Base-by-base conservation (phyloP, 2,888 invertebrate genomes). In the Coelopa pilipes region DNA sequence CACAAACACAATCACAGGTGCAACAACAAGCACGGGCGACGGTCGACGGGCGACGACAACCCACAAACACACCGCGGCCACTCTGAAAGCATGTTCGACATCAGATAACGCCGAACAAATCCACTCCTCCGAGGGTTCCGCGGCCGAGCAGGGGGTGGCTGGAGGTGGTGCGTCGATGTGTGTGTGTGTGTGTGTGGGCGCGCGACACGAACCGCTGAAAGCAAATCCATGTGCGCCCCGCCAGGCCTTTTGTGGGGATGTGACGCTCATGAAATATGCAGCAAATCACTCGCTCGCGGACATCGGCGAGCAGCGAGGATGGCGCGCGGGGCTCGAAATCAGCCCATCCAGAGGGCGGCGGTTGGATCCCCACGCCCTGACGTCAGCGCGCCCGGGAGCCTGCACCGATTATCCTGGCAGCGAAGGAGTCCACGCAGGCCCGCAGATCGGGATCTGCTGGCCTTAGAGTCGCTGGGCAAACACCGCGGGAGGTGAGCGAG, bases 211-310 rank as follows among this genome's bases (percentile, higher is more conserved):
- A 45, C 24, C 9, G 19, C 60, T 72, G 72, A 72, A 72, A 72
- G 72, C 72, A 72, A 72, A 72, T 67, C 19, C 72, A 60, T 72
- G 72, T 72, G 72, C 66, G 50, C 34, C 49, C 59, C 21, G 47
- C 55, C 57, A 53, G 57, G 47, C 63, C 21, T 70, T 71, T 66
- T 65, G 71, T 75, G 70, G 76, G 74, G 72, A 75, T 74, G 74
- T 75, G 73, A 67, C 74, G 73, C 78, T 80, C 83, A 83, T 82
- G 78, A 79, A 81, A 82, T 81, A 82, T 83, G 81, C 84, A 82
- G 81, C 83, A 82, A 83, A 82, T 82, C 84, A 83, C 80, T 77
- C 76, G 65, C 63, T 34, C 34, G 63, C 53, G 60, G 47, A 9
- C 47, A 55, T 19, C 55, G 34, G 60, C 53, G 13, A 10, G 10